Base-by-base conservation (phyloP, 2,888 invertebrate genomes). In the Erannis defoliaria region DNA sequence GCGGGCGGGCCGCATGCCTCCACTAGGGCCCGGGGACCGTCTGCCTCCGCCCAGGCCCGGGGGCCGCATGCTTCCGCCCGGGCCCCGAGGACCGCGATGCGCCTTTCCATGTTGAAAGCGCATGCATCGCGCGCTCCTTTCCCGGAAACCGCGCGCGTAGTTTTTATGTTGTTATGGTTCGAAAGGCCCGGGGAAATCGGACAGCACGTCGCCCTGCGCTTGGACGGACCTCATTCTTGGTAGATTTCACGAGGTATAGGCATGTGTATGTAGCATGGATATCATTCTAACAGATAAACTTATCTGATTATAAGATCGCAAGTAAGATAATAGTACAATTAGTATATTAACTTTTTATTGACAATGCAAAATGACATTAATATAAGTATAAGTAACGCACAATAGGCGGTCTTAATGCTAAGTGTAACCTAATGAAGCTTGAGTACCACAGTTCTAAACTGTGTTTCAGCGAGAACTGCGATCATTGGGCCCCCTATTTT, bases 1-100 rank as follows among this genome's bases (percentile, higher is more conserved):
- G 84, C 71, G 59, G 74, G 71, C 67, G 54, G 59, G 68, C 69
- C 66, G 72, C 73, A 68, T 70, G 64, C 71, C 71, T n/a, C n/a
- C n/a, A n/a, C n/a, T n/a, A n/a, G n/a, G n/a, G n/a, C n/a, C n/a
- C n/a, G n/a, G 62, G 53, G 51, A 35, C 45, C 46, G 55, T 14
- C 49, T 23, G 33, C 33, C 33, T 23, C 58, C 56, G 46, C 53
- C 21, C 53, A 23, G 31, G 38, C 31, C 51, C 31, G 19, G 45
- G 35, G 23, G 23, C 23, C 23, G 2, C 23, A 23, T 23, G 23
- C 23, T 5, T n/a, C n/a, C n/a, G n/a, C n/a, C n/a, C n/a, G n/a
- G n/a, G n/a, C n/a, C n/a, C n/a, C 50, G 55, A 26, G 19, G 38
- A 6, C 51, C 35, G 51, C 48, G 35, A 54, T 10, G 54, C 35